Conservation (phyloP, 2,888 invertebrate species). For the Lamellibrachia satsuma region DNA sequence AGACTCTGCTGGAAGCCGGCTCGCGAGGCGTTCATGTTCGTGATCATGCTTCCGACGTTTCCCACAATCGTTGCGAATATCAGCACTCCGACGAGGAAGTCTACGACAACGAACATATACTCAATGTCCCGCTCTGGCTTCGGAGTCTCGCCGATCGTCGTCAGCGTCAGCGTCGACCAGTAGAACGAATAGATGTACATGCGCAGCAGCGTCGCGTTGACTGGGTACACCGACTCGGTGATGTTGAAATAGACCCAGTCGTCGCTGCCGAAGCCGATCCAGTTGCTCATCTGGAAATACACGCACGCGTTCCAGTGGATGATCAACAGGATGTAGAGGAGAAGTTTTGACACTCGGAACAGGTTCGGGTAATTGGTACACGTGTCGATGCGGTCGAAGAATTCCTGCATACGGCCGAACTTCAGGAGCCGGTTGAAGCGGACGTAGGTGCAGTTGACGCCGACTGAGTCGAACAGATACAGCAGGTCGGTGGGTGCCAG, state of each 20-base stretch:
- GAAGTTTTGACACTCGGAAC: constrained; percentile 61
- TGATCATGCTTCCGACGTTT: constrained; percentile 83
- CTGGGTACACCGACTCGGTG: constrained; percentile 26
- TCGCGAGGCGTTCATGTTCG: constrained; percentile 94
- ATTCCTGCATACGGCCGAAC: constrained; percentile 85
- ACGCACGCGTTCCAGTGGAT: constrained; percentile 66
- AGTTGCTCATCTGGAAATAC: constrained; percentile 62
- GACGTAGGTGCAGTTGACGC: constrained; percentile 38
- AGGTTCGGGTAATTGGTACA: constrained; percentile 89
- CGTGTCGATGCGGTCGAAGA: constrained; percentile 93
- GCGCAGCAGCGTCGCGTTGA: constrained; percentile 27
- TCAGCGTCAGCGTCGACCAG: constrained; percentile 94
- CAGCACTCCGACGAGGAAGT: constrained; percentile 91
- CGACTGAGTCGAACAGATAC: constrained; percentile 47
- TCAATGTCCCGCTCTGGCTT: constrained; percentile 91
- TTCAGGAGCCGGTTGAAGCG: constrained; percentile 71
- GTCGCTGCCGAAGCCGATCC: constrained; percentile 88
- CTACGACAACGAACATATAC: constrained; percentile 90
- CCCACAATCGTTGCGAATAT: constrained; percentile 98
- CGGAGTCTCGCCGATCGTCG: constrained; percentile 89
- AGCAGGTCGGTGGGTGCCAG: constrained; percentile 66
- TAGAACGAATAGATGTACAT: constrained; percentile 87
- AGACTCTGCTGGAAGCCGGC: constrained; percentile 95
- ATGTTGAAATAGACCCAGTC: constrained; percentile 71
- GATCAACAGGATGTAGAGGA: constrained; percentile 62